Evolutionary conservation across 2,797 vertebrate species (phyloP).

Genomic region (Cuniculus paca): DNA sequence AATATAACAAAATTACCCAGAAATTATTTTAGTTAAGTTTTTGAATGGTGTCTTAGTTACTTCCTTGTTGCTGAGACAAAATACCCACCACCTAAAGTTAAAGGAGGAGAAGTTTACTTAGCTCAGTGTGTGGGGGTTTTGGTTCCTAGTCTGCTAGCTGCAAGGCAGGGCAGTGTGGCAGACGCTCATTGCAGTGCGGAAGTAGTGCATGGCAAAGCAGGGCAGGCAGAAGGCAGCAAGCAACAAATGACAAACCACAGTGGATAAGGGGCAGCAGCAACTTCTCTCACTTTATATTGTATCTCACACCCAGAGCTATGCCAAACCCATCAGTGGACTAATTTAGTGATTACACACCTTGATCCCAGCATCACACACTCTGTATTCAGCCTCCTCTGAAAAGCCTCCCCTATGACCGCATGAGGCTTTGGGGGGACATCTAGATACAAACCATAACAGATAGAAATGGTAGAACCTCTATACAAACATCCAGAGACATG

Average conservation of each 20-base stretch:
- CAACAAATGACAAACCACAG: neutral
- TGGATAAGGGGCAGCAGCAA: neutral
- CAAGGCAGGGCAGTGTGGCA: neutral
- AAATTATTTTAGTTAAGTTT: constrained; percentile 35
- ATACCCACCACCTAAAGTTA: neutral
- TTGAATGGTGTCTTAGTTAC: neutral
- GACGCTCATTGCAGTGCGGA: neutral
- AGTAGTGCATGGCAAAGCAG: neutral
- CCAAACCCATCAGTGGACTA: neutral
- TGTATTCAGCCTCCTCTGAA: neutral
- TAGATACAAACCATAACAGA: neutral
- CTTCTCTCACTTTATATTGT: neutral
- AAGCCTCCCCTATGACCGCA: neutral
- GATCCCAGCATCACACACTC: neutral
- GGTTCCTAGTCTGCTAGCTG: neutral
- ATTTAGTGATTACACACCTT: neutral
- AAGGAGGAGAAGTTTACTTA: neutral
- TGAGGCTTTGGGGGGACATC: neutral
- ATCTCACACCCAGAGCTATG: neutral
- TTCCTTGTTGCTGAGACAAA: neutral
- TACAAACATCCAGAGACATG: constrained; percentile 23
- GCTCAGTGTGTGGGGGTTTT: neutral
- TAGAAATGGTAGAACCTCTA: neutral
- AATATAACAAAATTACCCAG: neutral
- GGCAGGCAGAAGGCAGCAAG: neutral